Evolutionary conservation across 2,888 invertebrate species (phyloP).

Genomic region (Agapostemon virescens): DNA sequence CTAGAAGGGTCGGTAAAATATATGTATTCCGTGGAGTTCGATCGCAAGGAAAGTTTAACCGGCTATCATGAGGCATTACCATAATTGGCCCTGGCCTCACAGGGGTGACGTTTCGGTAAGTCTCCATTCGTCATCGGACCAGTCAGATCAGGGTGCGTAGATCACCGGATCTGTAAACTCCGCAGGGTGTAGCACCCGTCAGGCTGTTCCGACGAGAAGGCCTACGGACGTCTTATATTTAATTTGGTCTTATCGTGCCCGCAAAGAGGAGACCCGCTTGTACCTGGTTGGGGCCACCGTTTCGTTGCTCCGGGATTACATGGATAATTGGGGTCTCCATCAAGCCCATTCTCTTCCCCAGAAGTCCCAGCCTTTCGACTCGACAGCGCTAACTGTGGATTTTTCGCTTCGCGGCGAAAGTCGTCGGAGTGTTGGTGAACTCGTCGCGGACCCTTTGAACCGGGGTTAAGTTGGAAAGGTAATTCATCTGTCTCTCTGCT

Average conservation of each 20-base stretch:
- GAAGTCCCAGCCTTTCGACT: conserved; percentile 41
- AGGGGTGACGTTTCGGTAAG: conserved; percentile 28
- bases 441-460: conserved; percentile 53
- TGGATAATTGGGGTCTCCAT: conserved; percentile 72
- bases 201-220: conserved; percentile 51
- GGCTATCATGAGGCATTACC: conserved; percentile 32
- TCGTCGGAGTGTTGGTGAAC: conserved; percentile 29
- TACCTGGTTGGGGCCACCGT: conserved; percentile 53
- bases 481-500: conserved; percentile 56
- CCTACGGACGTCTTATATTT: conserved; percentile 56
- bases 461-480: conserved; percentile 45
- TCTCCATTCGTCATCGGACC: conserved; percentile 10
- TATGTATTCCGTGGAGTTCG: neutral
- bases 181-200: neutral
- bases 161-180: conserved; percentile 7
- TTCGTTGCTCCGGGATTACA: conserved; percentile 66
- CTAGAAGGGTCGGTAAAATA: neutral
- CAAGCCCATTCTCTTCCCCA: conserved; percentile 65
- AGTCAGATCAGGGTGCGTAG: neutral
- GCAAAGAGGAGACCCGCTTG: conserved; percentile 55
- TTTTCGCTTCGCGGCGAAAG: conserved; percentile 37
- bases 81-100: conserved; percentile 42
- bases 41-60: neutral
- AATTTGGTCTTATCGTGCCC: conserved; percentile 53
- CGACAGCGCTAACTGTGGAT: conserved; percentile 43